phyloP scores from a whole-genome alignment of 2,888 invertebrate species.

The Clitarchus hookeri region DNA sequence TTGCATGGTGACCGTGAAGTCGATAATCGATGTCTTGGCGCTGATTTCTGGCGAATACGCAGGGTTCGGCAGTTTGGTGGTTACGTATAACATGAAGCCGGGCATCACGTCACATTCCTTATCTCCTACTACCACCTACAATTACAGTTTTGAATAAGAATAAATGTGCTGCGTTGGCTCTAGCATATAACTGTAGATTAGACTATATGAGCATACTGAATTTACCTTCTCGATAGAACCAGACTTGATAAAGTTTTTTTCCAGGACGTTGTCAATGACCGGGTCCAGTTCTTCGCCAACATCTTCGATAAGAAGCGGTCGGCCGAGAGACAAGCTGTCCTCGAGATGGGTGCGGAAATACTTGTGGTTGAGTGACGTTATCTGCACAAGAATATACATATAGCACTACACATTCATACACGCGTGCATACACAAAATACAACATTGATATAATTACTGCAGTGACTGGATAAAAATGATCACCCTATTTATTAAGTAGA shows the following conservation, averaged over 20 bases:
- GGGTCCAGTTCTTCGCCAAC: constrained; percentile 94
- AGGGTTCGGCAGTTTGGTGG: constrained; percentile 95
- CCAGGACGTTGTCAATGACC: constrained; percentile 93
- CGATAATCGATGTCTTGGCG: constrained; percentile 95
- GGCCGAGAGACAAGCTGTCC: constrained; percentile 82
- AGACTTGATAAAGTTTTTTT: constrained; percentile 97
- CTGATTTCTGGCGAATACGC: constrained; percentile 96
- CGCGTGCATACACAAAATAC: too few species aligned
- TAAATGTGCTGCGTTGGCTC: not conserved
- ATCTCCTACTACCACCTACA: constrained; percentile 82
- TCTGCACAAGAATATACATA: constrained; percentile 56
- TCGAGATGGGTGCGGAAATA: constrained; percentile 92
- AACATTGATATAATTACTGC: too few species aligned
- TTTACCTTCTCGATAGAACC: constrained; percentile 88
- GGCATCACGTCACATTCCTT: constrained; percentile 97
- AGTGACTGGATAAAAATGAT: too few species aligned
- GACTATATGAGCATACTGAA: not conserved
- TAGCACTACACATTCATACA: not conserved
- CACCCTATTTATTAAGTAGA: too few species aligned
- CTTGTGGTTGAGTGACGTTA: constrained; percentile 94
- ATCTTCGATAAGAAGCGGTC: constrained; percentile 92
- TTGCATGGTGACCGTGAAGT: constrained; percentile 96
- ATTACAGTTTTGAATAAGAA: constrained; percentile 1
- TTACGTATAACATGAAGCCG: constrained; percentile 93
- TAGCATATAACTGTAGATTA: too few species aligned